Base-by-base conservation (phyloP, 1,140 invertebrate species). In the Zaprionus tsacasi region DNA sequence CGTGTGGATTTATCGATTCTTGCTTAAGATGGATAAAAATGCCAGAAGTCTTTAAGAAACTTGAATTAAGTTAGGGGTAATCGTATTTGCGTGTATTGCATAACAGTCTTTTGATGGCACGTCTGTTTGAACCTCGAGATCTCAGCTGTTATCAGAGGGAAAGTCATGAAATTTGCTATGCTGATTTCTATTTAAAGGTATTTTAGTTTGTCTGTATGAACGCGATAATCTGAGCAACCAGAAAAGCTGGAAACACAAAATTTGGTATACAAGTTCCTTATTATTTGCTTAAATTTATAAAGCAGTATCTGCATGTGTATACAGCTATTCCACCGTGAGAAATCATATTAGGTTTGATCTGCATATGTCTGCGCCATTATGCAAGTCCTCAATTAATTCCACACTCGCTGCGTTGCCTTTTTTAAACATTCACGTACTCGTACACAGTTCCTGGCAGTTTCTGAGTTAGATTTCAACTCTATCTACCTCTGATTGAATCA, bases 401-500 rank as follows among this genome's bases (percentile, higher is more conserved):
- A 2, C 6, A 3, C 40, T 7, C 6, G n/a, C 40, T n/a, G 2
- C n/a, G 0, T 45, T 8, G n/a, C 6, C n/a, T 15, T 15, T 15
- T 45, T 45, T 45, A 45, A 45, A 45, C 40, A 40, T 45, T 45
- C 21, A 2, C 21, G 2, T n/a, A 6, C n/a, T n/a, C 15, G 15
- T n/a, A 6, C 38, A n/a, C 38, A n/a, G 13, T 40, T 40, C 13
- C 40, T 8, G 40, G n/a, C n/a, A 7, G 40, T 15, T 15, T 1
- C 40, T 15, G 40, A 15, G 40, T 45, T 45, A 45, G 40, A 45
- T 45, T 45, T 45, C n/a, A 45, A 15, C 40, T 45, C n/a, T 8
- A 45, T 45, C 40, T 45, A 15, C 13, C n/a, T 45, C 15, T 45
- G 40, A 45, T 45, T 45, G n/a, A 45, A 45, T 45, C 82, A 69